Percentiles rank a stretch among this genome's conserved stretches.
Conservation (phyloP, 1,140 invertebrate genomes). For the Homalodisca vitripennis region DNA sequence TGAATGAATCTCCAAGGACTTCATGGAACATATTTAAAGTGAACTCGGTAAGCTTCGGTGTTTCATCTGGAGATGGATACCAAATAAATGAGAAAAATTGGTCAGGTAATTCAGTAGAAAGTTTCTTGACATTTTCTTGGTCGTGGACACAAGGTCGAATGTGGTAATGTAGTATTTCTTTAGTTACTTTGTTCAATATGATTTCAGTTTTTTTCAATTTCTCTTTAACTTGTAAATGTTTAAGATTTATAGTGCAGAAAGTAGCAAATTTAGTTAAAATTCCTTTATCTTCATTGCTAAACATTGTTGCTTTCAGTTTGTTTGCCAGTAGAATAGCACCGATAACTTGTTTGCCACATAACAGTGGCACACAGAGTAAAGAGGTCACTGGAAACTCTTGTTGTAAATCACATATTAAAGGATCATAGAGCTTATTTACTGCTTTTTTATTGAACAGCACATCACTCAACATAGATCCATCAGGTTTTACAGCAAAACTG, state of each 20-base stretch:
- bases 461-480: background rate
- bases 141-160: conserved; percentile 6
- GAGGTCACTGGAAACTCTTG: background rate
- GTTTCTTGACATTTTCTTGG: background rate
- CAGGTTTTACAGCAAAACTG: too few species aligned
- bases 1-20: conserved; percentile 24
- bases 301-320: background rate
- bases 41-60: conserved; percentile 16
- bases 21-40: conserved; percentile 22
- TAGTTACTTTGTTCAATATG: background rate
- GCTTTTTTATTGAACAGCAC: background rate
- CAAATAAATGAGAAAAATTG: conserved; percentile 28
- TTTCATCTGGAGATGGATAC: conserved; percentile 30
- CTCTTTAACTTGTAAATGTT: background rate
- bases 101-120: background rate
- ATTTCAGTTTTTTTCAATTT: conserved; percentile 2
- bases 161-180: background rate
- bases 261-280: background rate
- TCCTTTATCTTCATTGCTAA: conserved; percentile 1
- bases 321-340: background rate
- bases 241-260: background rate
- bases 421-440: too few species aligned
- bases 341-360: background rate
- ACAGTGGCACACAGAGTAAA: background rate
- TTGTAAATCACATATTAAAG: too few species aligned